Percentiles rank a stretch among this genome's conserved stretches.
phyloP scores from a whole-genome alignment of 1,140 invertebrate genomes.

The Caenorhabditis remanei region DNA sequence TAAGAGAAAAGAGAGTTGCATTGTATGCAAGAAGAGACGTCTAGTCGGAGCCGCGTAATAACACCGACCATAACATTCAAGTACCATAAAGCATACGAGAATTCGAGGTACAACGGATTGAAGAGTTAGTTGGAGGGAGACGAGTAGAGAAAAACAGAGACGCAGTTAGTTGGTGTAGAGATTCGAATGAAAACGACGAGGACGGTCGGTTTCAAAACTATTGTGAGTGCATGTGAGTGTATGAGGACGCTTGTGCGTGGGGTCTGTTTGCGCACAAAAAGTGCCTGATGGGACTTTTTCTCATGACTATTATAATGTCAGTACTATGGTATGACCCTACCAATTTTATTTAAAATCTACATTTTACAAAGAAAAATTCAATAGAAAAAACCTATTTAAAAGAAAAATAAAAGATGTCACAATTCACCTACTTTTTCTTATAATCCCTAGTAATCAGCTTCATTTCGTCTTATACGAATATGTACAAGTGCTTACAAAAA shows the following conservation, averaged over 20 bases:
- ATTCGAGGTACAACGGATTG: not conserved
- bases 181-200: constrained; percentile 26
- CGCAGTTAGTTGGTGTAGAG: not conserved
- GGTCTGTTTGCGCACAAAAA: constrained; percentile 43
- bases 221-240: constrained; percentile 36
- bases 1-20: constrained; percentile 3
- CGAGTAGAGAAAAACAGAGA: not conserved
- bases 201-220: constrained; percentile 36
- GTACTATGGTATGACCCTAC: not conserved
- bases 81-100: constrained; percentile 48
- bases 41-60: constrained; percentile 48
- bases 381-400: not conserved
- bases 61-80: constrained; percentile 53
- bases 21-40: constrained; percentile 23
- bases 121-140: constrained; percentile 13
- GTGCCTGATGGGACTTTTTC: constrained; percentile 10
- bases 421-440: too few species aligned
- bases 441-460: too few species aligned
- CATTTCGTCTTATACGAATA: too few species aligned
- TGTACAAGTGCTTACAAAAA: not conserved
- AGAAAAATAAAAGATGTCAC: not conserved
- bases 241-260: not conserved
- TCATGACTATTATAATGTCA: constrained; percentile 20
- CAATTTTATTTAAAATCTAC: too few species aligned
- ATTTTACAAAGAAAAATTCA: too few species aligned